Evolutionary conservation across 2,797 vertebrate species (phyloP), one percentile per base, ranked within the genome.

Genomic region (Argya squamiceps): DNA sequence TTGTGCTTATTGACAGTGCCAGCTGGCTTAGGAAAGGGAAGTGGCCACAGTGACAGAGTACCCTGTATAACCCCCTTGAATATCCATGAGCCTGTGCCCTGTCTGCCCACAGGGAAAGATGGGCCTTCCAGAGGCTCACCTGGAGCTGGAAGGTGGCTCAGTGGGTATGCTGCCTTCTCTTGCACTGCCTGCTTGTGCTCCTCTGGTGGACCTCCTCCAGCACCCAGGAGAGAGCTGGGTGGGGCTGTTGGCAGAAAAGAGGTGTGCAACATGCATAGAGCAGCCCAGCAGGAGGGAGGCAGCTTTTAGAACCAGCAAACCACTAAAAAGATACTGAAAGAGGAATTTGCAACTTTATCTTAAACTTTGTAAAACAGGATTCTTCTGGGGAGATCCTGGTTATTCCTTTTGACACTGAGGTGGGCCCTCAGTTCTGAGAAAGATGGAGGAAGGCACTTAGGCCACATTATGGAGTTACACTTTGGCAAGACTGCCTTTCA

Each of bases 381-480:
- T n/a, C 41, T 58, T 65, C 56, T 41, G 22, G 14, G 41, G 16
- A 74, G 9, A 9, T 29, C 32, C 4, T 20, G 6, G 2, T 39
- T 65, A 6, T n/a, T 74, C 21, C 20, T 53, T 23, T 29, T 46
- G n/a, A 34, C 1, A 10, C 19, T 36, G 30, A 30, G 8, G 22
- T 12, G 6, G 15, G 3, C 6, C 27, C 15, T 62, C 10, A 65
- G 5, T 62, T 29, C 46, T 27, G 44, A 75, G 29, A 39, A 65
- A 30, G 24, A 41, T 26, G 21, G 7, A 59, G 44, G 6, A 58
- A 63, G 22, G 13, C 14, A 39, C 7, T 46, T 16, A 1, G 16
- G 34, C 3, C 3, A 7, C 2, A 9, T 47, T n/a, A 10, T n/a
- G 20, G 34, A 47, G 17, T 19, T 32, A 13, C 0, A 0, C 8